A percentile compares a stretch with the other conserved stretches of the same genome.
Evolutionary conservation across 2,888 invertebrate species (phyloP).

Genomic region (Byasa hedistus): DNA sequence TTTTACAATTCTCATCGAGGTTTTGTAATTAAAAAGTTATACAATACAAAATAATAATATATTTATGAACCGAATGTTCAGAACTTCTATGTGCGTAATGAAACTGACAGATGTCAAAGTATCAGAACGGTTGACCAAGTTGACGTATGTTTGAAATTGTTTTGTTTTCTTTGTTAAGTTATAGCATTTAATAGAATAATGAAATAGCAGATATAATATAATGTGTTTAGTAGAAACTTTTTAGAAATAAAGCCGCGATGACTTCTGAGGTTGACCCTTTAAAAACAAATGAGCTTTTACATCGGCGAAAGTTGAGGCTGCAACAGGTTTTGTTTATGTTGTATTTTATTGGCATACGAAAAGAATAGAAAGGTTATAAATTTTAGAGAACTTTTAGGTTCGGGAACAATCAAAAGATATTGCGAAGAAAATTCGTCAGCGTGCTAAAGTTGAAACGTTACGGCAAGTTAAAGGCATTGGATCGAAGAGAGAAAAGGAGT

Average conservation of each 20-base stretch:
- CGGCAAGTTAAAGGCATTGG: slow-evolving; percentile 56
- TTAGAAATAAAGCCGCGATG: slow-evolving; percentile 53
- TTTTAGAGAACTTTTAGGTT: slow-evolving; percentile 56
- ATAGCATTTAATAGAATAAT: slow-evolving; percentile 13
- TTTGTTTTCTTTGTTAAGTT: slow-evolving; percentile 26
- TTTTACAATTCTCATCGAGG: no score
- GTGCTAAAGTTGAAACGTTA: slow-evolving; percentile 65
- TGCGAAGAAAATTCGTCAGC: slow-evolving; percentile 70
- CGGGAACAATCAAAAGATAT: slow-evolving; percentile 77
- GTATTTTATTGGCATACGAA: not conserved
- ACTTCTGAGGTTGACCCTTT: slow-evolving; percentile 62
- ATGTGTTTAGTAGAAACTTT: slow-evolving; percentile 20
- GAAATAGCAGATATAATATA: slow-evolving; percentile 7
- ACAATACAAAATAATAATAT: no score
- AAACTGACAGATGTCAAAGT: slow-evolving; percentile 19
- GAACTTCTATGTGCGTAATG: not conserved
- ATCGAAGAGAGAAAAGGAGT: slow-evolving; percentile 59
- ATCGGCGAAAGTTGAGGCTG: slow-evolving; percentile 70
- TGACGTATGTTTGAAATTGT: slow-evolving; percentile 29
- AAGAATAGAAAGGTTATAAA: slow-evolving; percentile 7
- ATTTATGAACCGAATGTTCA: no score
- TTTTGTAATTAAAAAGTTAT: no score
- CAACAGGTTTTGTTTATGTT: slow-evolving; percentile 60
- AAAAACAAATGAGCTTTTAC: slow-evolving; percentile 74
- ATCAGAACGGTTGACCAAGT: slow-evolving; percentile 17